Evolutionary conservation across 92 coral and sea anemone genomes (phyloP).

Genomic region (Epizoanthus fatuus): DNA sequence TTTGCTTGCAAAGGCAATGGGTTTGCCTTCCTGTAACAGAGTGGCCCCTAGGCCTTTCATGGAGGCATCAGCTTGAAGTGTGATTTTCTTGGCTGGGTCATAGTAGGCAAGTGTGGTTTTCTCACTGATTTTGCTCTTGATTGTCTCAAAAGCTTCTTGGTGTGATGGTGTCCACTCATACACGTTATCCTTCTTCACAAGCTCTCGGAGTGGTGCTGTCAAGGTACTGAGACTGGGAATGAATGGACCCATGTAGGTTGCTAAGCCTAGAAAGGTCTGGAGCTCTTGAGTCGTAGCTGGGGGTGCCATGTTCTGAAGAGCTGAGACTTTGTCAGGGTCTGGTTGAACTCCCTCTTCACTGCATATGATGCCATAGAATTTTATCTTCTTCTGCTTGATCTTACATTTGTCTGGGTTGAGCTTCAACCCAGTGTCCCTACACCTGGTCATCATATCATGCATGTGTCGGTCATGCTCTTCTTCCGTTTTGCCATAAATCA

Average conservation of each 20-base stretch:
- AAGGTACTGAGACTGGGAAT: conserved; percentile 71
- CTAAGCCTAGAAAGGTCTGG: conserved; percentile 64
- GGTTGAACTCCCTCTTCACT: conserved; percentile 4
- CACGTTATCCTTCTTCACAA: conserved; percentile 47
- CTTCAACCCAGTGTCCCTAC: conserved; percentile 56
- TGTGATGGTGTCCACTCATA: conserved; percentile 47
- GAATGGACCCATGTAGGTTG: conserved; percentile 75
- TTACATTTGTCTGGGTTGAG: conserved; percentile 69
- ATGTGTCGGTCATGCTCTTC: conserved; percentile 54
- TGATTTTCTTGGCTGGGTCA: conserved; percentile 41
- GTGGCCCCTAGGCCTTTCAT: conserved; percentile 51
- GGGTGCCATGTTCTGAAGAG: conserved; percentile 34
- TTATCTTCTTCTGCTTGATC: conserved; percentile 56
- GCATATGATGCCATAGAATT: conserved; percentile 64
- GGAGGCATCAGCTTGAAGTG: conserved; percentile 56
- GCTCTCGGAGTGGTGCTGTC: conserved; percentile 74
- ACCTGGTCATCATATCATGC: conserved; percentile 39
- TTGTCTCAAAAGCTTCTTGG: conserved; percentile 52
- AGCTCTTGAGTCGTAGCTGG: conserved; percentile 57
- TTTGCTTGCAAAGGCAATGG: conserved; percentile 57
- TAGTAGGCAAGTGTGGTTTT: conserved; percentile 45
- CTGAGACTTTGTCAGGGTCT: conserved; percentile 17
- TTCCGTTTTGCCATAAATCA: conserved; percentile 43
- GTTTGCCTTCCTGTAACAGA: conserved; percentile 50
- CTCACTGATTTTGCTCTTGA: conserved; percentile 52